Evolutionary conservation across 2,888 invertebrate species (phyloP).

Genomic region (Mystacides longicornis): DNA sequence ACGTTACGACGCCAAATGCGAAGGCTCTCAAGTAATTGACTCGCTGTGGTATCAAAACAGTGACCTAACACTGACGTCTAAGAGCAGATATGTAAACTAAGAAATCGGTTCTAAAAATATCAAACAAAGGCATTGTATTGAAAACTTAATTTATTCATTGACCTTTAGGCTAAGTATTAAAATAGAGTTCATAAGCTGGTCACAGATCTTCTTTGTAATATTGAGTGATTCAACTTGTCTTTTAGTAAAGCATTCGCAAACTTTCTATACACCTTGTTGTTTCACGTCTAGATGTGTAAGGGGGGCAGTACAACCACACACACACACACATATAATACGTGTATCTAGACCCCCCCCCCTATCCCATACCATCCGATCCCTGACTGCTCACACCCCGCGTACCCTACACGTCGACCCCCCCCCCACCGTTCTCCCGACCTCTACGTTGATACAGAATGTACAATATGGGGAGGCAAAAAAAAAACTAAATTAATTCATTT

Average conservation of each 20-base stretch:
- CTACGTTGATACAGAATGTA: not conserved
- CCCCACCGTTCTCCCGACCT: not conserved
- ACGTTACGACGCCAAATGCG: too few relatives aligned
- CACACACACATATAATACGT: not conserved
- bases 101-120: too few relatives aligned
- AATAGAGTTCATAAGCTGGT: not conserved
- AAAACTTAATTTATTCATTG: too few relatives aligned
- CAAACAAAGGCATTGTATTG: too few relatives aligned
- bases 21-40: too few relatives aligned
- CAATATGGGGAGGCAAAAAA: too few relatives aligned
- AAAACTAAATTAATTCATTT: too few relatives aligned
- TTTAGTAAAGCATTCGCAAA: slow-evolving; percentile 5
- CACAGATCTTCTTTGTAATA: not conserved
- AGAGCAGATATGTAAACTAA: too few relatives aligned
- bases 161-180: too few relatives aligned
- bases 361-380: not conserved
- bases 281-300: not conserved
- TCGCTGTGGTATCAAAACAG: too few relatives aligned
- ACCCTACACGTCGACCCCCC: not conserved
- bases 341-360: not conserved
- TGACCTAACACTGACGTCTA: too few relatives aligned
- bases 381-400: not conserved
- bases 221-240: slow-evolving; percentile 7
- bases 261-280: slow-evolving; percentile 6
- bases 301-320: not conserved